Base-by-base conservation (phyloP, 2,113 vertebrate species). In the Perca schrenkii region DNA sequence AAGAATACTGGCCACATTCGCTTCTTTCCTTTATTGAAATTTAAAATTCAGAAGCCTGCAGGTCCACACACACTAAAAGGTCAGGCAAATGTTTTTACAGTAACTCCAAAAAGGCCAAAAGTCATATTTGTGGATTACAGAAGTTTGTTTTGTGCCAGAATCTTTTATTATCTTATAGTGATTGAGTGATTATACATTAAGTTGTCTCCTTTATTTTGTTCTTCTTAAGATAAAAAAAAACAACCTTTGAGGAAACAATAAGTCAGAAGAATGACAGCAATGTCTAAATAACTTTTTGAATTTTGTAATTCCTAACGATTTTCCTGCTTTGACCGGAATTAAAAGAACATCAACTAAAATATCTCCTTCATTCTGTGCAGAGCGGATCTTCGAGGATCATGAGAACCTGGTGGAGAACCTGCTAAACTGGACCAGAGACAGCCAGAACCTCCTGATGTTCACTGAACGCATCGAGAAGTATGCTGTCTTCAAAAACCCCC, bases 381-480 rank as follows among this genome's bases (percentile, higher is more conserved):
- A 99, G 86, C 96, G 98, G 72, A 97, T 99, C 80, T 99, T 99
- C 85, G 98, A 99, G 95, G 98, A 99, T 89, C 98, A 99, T 66
- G 98, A 99, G 94, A 99, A 99, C 91, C 93, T 99, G 83, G 98
- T 99, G 89, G 98, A 99, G 96, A 99, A 99, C 91, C 96, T 99
- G 80, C 94, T 98, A 75, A 99, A 99, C 92, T 99, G 98, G 98
- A 99, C 98, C 90, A 94, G 98, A 94, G 98, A 99, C 91, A 98
- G 97, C 83, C 98, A 99, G 88, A 99, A 99, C 91, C 98, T 98
- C 74, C 96, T 99, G 25, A 96, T 98, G 96, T 99, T 99, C 13
- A 97, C 97, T 13, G 98, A 99, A 63, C 97, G 98, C 40, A 97
- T 98, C 70, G 98, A 99, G 95, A 99, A 99, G 91, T 98, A 99